Evolutionary conservation across 2,797 vertebrate species (phyloP).

Genomic region (Enteromius unitaeniatus): DNA sequence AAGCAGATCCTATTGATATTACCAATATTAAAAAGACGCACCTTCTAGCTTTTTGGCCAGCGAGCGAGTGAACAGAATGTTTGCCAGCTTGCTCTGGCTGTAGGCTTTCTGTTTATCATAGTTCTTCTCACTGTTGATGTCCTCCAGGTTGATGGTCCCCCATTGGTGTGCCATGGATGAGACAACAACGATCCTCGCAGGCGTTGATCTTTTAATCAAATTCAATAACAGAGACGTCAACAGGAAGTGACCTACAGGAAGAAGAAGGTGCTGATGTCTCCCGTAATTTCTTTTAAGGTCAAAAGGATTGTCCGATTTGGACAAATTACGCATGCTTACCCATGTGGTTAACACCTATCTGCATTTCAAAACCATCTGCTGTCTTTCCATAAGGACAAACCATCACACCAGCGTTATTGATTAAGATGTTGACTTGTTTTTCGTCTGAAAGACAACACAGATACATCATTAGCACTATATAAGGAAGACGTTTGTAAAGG

Average conservation of each 20-base stretch:
- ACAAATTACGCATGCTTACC: slow-evolving; percentile 73
- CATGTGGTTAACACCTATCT: slow-evolving; percentile 93
- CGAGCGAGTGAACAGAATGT: slow-evolving; percentile 86
- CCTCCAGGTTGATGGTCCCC: slow-evolving; percentile 86
- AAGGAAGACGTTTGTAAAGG: too few species aligned
- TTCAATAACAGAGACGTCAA: slow-evolving; percentile 82
- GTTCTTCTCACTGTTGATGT: slow-evolving; percentile 88
- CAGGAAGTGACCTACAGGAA: slow-evolving; percentile 87
- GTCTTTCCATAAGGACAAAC: slow-evolving; percentile 90
- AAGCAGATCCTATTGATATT: neutral
- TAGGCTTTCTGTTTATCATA: slow-evolving; percentile 84
- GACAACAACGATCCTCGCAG: slow-evolving; percentile 84
- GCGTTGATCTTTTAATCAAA: slow-evolving; percentile 77
- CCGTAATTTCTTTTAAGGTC: neutral
- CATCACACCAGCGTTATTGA: slow-evolving; percentile 98
- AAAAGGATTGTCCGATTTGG: neutral
- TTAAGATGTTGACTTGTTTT: slow-evolving; percentile 87
- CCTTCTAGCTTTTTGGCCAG: slow-evolving; percentile 86
- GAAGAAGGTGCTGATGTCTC: neutral
- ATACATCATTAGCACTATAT: neutral
- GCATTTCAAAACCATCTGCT: slow-evolving; percentile 93
- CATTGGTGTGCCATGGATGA: slow-evolving; percentile 85
- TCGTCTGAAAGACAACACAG: slow-evolving; percentile 77
- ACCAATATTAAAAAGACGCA: slow-evolving; percentile 47
- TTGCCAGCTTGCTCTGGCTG: slow-evolving; percentile 91